Percentiles rank a stretch among this genome's conserved stretches.
Evolutionary conservation across 2,888 invertebrate genomes (phyloP).

Genomic region (Cryptophagus acutangulus): DNA sequence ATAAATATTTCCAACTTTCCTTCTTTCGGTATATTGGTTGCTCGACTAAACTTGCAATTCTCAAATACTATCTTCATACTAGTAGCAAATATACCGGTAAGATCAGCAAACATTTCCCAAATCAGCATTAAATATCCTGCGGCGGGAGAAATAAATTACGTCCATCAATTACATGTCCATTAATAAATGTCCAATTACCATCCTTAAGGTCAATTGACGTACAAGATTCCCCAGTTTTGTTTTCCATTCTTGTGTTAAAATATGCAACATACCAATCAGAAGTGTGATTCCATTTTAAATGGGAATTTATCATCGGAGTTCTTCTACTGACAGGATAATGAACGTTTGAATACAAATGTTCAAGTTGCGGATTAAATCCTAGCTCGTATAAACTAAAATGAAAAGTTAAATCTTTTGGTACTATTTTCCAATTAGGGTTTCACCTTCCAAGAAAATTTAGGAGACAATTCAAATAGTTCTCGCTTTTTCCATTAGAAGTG

Average conservation of each 20-base stretch:
- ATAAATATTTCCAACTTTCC: constrained; percentile 32
- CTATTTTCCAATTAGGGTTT: too few relatives aligned
- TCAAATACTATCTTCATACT: constrained; percentile 55
- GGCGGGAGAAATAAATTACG: constrained; percentile 54
- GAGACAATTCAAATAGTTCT: too few relatives aligned
- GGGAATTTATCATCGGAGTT: constrained; percentile 54
- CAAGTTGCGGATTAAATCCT: constrained; percentile 70
- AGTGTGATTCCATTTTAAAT: constrained; percentile 85
- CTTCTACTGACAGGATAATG: constrained; percentile 74
- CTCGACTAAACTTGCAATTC: constrained; percentile 56
- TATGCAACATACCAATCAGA: constrained; percentile 64
- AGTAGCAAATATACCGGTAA: constrained; percentile 39
- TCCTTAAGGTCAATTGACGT: constrained; percentile 57
- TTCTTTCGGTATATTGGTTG: constrained; percentile 40
- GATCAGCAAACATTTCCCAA: constrained; percentile 53
- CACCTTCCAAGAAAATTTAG: too few relatives aligned
- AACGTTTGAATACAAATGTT: constrained; percentile 70
- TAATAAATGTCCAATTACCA: constrained; percentile 66
- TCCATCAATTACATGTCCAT: constrained; percentile 76
- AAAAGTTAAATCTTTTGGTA: too few relatives aligned
- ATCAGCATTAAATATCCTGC: constrained; percentile 52
- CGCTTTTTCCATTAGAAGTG: too few relatives aligned
- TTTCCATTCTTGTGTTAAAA: constrained; percentile 18
- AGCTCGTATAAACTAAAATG: constrained; percentile 64
- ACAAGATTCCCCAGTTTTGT: constrained; percentile 57